Evolutionary conservation across 2,797 vertebrate species (phyloP).

Genomic region (Danionella dracula): DNA sequence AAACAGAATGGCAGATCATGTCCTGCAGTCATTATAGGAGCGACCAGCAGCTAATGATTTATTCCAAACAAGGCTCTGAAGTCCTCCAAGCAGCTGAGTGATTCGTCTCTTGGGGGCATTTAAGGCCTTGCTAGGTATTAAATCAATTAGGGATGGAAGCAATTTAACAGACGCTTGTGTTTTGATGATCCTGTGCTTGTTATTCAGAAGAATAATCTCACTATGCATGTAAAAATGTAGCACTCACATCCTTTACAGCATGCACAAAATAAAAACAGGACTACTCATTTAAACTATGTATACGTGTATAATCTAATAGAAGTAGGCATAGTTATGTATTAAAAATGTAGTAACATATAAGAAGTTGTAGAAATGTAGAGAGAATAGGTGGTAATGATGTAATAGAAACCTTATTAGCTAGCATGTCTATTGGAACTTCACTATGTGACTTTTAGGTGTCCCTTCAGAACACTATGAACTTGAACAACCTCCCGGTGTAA

Average conservation of each 20-base stretch:
- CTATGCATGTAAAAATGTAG: slow-evolving; percentile 27
- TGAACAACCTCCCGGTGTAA: not conserved
- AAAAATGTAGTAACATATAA: too few species aligned
- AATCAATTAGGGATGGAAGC: slow-evolving; percentile 71
- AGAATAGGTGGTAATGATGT: not conserved
- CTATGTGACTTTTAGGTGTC: not conserved
- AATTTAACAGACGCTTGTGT: slow-evolving; percentile 63
- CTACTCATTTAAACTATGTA: too few species aligned
- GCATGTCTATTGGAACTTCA: not conserved
- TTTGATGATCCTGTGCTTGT: slow-evolving; percentile 53
- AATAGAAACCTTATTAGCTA: not conserved
- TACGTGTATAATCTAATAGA: too few species aligned
- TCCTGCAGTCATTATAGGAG: slow-evolving; percentile 58
- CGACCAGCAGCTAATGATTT: slow-evolving; percentile 60
- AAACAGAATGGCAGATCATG: not conserved
- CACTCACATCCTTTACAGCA: not conserved
- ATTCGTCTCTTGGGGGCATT: slow-evolving; percentile 58
- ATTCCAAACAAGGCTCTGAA: slow-evolving; percentile 53
- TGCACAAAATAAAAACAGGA: too few species aligned
- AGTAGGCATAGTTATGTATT: too few species aligned
- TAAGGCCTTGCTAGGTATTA: slow-evolving; percentile 53
- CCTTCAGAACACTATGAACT: not conserved
- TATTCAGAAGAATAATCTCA: slow-evolving; percentile 53
- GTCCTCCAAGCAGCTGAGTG: slow-evolving; percentile 55
- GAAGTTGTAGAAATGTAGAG: too few species aligned